Evolutionary conservation across 2,797 vertebrate genomes (phyloP).

Genomic region (Macroramphosus scolopax): DNA sequence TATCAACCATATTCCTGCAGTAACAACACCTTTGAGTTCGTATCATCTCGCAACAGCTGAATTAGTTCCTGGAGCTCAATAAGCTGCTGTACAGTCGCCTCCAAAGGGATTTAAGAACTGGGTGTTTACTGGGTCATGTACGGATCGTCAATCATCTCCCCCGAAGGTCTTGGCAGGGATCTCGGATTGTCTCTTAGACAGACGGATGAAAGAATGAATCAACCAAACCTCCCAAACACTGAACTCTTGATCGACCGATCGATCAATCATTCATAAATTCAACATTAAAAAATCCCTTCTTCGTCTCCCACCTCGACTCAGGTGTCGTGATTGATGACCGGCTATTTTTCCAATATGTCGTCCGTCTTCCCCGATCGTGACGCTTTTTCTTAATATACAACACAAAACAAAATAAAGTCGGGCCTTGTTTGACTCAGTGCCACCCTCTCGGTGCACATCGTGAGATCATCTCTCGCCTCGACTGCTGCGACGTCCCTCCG

Average conservation of each 20-base stretch:
- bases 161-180: constrained; percentile 9
- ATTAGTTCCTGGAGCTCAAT: constrained; percentile 3
- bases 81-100: constrained; percentile 24
- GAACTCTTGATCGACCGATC: too few species aligned
- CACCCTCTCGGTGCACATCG: not conserved
- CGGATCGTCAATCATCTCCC: constrained; percentile 34
- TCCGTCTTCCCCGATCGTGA: not conserved
- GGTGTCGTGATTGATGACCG: too few species aligned
- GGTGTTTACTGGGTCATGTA: constrained; percentile 46
- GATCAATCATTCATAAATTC: too few species aligned
- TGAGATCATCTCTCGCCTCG: not conserved
- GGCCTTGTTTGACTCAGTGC: not conserved
- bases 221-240: too few species aligned
- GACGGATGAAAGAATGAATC: too few species aligned
- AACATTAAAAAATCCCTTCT: too few species aligned
- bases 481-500: not conserved
- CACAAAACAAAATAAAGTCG: not conserved
- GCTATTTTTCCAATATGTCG: too few species aligned
- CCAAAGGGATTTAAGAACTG: constrained; percentile 35
- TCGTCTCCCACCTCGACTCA: too few species aligned
- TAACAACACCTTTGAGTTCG: constrained; percentile 7
- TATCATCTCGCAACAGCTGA: constrained; percentile 11
- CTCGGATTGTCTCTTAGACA: too few species aligned
- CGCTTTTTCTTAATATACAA: not conserved
- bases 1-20: not conserved